A percentile compares a stretch with the other conserved stretches of the same genome.
Evolutionary conservation across 2,797 vertebrate genomes (phyloP).

Genomic region (Typhlichthys eigenmanni): DNA sequence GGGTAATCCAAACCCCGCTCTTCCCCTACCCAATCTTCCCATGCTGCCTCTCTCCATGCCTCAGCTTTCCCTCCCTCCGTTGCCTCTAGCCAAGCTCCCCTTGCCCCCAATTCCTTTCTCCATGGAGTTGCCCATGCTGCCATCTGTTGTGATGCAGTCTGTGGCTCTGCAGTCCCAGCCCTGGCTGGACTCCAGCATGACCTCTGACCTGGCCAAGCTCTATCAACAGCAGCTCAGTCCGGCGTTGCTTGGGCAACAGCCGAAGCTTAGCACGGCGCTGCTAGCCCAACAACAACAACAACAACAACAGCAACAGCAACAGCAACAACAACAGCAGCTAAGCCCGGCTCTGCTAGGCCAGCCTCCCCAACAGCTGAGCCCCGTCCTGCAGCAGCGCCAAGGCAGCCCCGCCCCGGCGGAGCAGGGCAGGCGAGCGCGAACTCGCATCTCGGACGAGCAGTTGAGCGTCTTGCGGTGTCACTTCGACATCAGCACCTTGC

Average conservation of each 20-base stretch:
- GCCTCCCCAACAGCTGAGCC: conserved; percentile 47
- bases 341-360: conserved; percentile 63
- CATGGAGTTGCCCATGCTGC: conserved; percentile 92
- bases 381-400: conserved; percentile 60
- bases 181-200: conserved; percentile 85
- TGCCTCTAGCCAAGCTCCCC: conserved; percentile 67
- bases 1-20: conserved; percentile 37
- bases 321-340: conserved; percentile 57
- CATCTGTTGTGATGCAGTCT: conserved; percentile 93
- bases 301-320: conserved; percentile 53
- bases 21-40: conserved; percentile 62
- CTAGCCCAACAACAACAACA: conserved; percentile 58
- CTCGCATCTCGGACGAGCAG: conserved; percentile 95
- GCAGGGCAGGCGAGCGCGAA: conserved; percentile 93
- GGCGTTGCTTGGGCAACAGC: conserved; percentile 63
- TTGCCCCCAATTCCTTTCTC: conserved; percentile 88
- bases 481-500: conserved; percentile 98
- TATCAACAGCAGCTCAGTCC: conserved; percentile 90
- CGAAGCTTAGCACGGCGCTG: conserved; percentile 58
- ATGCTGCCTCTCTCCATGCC: conserved; percentile 64
- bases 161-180: conserved; percentile 87
- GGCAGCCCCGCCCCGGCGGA: conserved; percentile 85
- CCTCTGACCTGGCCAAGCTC: conserved; percentile 88
- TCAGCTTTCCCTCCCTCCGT: conserved; percentile 58
- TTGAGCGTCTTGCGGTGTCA: conserved; percentile 89